Conservation (phyloP, 2,888 invertebrate species). For the Tachystola acroxantha region DNA sequence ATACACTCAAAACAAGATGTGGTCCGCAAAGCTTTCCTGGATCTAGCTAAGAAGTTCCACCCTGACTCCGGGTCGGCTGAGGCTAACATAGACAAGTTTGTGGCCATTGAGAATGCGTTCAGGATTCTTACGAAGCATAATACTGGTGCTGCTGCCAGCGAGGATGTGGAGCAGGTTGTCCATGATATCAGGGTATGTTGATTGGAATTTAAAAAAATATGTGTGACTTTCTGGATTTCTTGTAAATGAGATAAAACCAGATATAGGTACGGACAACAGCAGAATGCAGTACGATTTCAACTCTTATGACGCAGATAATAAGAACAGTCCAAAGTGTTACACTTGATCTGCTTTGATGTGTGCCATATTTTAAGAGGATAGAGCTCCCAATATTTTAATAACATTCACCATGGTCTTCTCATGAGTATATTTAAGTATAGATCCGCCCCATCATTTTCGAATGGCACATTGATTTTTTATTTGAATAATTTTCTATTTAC, state of each 20-base stretch:
- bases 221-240: no score
- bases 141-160: constrained; percentile 59
- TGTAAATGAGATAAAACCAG: neutral
- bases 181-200: constrained; percentile 81
- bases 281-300: no score
- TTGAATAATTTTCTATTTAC: no score
- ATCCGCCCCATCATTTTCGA: no score
- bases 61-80: constrained; percentile 88
- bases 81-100: constrained; percentile 86
- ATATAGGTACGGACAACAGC: neutral
- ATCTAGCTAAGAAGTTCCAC: constrained; percentile 88
- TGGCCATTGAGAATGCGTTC: constrained; percentile 87
- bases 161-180: constrained; percentile 76
- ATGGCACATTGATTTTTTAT: no score
- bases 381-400: no score
- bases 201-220: constrained; percentile 6
- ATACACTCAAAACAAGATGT: constrained; percentile 84
- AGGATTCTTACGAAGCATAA: constrained; percentile 82
- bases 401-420: no score
- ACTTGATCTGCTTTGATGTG: no score
- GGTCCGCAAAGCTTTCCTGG: constrained; percentile 84
- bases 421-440: no score
- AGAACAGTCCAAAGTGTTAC: no score
- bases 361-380: no score
- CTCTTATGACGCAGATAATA: no score